A percentile compares a stretch with the other conserved stretches of the same genome.
phyloP scores from a whole-genome alignment of 2,113 vertebrate genomes.

The Halcyon malimbica region DNA sequence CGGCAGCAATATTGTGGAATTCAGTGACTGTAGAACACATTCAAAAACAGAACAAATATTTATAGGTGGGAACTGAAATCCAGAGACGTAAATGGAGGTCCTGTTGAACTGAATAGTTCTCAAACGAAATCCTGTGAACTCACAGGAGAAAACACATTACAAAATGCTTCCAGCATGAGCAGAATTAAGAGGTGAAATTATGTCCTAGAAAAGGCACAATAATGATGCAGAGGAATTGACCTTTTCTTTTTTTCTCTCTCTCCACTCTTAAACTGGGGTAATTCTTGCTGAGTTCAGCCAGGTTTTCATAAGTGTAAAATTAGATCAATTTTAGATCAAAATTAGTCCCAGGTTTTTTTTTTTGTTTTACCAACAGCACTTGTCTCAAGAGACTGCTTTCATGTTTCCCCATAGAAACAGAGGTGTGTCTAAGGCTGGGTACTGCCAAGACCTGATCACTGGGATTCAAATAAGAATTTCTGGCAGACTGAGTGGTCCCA shows the following conservation, averaged over 20 bases:
- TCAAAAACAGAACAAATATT: neutral
- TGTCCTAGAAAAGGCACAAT: neutral
- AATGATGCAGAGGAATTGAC: neutral
- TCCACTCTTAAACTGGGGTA: neutral
- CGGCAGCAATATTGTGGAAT: neutral
- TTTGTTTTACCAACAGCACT: neutral
- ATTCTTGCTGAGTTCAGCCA: neutral
- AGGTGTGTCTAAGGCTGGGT: neutral
- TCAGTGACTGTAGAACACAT: neutral
- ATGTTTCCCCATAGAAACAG: neutral
- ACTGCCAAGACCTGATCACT: neutral
- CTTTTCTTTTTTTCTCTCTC: neutral
- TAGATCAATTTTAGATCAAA: slow-evolving; percentile 2
- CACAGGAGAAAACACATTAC: neutral
- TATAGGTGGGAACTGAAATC: neutral
- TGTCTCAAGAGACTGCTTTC: neutral
- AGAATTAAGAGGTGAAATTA: neutral
- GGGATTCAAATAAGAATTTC: slow-evolving; percentile 22
- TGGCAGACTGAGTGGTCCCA: slow-evolving; percentile 31
- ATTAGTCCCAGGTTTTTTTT: neutral
- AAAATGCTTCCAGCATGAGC: neutral
- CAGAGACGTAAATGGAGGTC: neutral
- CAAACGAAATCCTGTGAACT: neutral
- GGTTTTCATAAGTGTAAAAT: neutral
- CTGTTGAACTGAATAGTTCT: neutral